These are phyloP conservation scores for Pica pica DNA, from an alignment of 2,113 vertebrate species.

Conservation along the genomic window DNA sequence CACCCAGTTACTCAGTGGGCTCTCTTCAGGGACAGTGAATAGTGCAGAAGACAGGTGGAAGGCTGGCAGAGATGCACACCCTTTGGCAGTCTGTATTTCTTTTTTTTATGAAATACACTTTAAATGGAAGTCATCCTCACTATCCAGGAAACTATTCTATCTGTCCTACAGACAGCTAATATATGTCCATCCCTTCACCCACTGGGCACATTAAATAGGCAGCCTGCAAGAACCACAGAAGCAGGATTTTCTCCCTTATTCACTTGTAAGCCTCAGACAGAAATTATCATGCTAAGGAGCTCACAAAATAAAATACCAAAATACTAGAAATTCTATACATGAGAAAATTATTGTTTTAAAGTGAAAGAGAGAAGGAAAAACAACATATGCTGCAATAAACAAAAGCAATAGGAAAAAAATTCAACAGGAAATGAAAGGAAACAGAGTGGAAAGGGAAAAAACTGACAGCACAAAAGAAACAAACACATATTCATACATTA, in stretches of 20 bases:
- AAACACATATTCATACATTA: background rate
- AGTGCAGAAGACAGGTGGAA: background rate
- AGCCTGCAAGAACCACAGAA: background rate
- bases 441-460: background rate
- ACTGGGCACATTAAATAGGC: background rate
- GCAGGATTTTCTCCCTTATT: background rate
- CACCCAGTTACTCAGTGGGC: background rate
- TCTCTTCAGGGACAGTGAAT: background rate
- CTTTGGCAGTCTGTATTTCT: background rate
- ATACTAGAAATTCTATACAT: background rate
- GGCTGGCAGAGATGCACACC: background rate
- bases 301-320: background rate
- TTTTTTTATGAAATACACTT: background rate
- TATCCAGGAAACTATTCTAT: background rate
- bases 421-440: background rate
- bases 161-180: background rate
- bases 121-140: background rate
- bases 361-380: background rate
- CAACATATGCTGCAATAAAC: background rate
- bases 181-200: background rate
- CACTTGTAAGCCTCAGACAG: background rate
- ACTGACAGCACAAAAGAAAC: background rate
- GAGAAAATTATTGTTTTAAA: background rate
- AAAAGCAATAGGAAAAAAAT: background rate
- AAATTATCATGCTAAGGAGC: background rate